Evolutionary conservation across 2,888 invertebrate genomes (phyloP).

Genomic region (Peribatodes rhomboidaria): DNA sequence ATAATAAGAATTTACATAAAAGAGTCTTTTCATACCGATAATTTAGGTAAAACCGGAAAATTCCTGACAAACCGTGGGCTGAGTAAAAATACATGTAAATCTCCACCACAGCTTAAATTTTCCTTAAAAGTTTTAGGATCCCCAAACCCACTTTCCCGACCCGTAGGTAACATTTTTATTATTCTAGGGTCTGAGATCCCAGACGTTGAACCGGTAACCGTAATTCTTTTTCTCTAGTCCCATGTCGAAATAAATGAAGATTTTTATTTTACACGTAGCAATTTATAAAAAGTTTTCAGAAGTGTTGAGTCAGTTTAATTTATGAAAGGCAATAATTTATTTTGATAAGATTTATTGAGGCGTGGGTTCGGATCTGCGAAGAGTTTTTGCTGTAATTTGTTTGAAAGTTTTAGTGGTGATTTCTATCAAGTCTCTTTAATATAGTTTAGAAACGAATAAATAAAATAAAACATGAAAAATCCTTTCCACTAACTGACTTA

Average conservation of each 20-base stretch:
- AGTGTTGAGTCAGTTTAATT: conserved; percentile 51
- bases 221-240: conserved; percentile 18
- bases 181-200: conserved; percentile 15
- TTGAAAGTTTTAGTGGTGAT: conserved; percentile 4
- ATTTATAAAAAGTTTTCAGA: conserved; percentile 47
- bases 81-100: background rate
- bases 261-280: conserved; percentile 46
- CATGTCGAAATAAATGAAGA: conserved; percentile 35
- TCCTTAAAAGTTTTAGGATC: conserved; percentile 6
- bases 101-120: conserved; percentile 1
- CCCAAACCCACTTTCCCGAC: conserved; percentile 5
- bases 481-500: too few species aligned
- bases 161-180: conserved; percentile 13
- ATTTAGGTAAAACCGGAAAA: background rate
- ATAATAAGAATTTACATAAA: too few species aligned
- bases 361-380: conserved; percentile 23
- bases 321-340: conserved; percentile 47
- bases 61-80: background rate
- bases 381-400: conserved; percentile 23
- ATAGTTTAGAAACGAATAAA: background rate
- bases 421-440: conserved; percentile 6
- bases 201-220: background rate
- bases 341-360: conserved; percentile 45
- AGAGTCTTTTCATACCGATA: background rate
- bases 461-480: background rate